phyloP scores from a whole-genome alignment of 2,797 vertebrate species.

The Urocyon cinereoargenteus region DNA sequence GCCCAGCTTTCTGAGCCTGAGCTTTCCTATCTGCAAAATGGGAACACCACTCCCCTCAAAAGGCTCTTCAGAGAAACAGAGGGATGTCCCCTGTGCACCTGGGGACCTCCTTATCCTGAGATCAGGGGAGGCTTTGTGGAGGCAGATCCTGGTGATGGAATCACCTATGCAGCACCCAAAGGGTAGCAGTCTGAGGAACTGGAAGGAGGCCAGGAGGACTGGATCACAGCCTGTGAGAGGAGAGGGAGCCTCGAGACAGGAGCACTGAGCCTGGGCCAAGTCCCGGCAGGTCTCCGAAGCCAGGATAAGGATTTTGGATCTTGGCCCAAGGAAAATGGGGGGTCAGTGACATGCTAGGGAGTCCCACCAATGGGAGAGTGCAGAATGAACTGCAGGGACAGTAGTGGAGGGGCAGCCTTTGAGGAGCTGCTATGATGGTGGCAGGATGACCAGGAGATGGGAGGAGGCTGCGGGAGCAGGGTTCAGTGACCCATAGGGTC shows the following conservation, averaged over 20 bases:
- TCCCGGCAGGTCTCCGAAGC: neutral
- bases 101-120: neutral
- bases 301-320: neutral
- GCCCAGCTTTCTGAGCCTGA: neutral
- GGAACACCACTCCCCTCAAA: neutral
- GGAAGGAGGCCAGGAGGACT: neutral
- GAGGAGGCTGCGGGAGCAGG: neutral
- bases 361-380: neutral
- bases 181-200: neutral
- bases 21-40: slow-evolving; percentile 41
- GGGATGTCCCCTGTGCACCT: rapidly evolving
- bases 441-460: neutral
- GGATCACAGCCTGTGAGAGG: rapidly evolving
- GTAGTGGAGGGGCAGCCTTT: neutral
- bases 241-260: neutral
- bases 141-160: neutral
- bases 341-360: neutral
- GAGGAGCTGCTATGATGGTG: neutral
- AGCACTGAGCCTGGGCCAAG: neutral
- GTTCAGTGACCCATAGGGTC: neutral
- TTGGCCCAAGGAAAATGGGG: neutral
- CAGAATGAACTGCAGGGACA: rapidly evolving
- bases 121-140: neutral
- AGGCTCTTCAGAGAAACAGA: neutral
- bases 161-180: rapidly evolving